Evolutionary conservation across 2,797 vertebrate species (phyloP).

Genomic region (Eulemur coronatus): DNA sequence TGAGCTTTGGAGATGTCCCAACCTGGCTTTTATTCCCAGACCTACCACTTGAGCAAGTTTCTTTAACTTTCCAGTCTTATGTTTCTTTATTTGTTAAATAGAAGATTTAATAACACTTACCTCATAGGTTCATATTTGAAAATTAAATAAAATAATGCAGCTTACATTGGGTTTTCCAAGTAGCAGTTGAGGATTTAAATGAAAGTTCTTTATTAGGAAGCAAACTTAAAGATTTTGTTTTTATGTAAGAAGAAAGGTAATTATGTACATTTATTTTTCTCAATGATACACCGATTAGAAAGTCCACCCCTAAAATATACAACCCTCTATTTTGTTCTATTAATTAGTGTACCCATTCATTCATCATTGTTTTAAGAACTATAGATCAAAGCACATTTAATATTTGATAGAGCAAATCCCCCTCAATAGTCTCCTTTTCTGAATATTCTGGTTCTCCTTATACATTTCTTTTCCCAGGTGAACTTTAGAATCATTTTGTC

Average conservation of each 20-base stretch:
- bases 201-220: neutral
- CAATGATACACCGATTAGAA: neutral
- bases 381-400: neutral
- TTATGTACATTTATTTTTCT: neutral
- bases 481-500: neutral
- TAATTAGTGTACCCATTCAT: neutral
- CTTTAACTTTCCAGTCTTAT: neutral
- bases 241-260: neutral
- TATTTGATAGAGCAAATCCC: neutral
- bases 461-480: neutral
- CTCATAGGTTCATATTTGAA: neutral
- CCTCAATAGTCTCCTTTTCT: neutral
- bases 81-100: neutral
- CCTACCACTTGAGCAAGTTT: neutral
- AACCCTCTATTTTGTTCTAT: neutral
- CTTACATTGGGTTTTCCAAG: neutral
- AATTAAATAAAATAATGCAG: neutral
- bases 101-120: neutral
- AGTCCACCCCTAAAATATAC: neutral
- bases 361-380: neutral
- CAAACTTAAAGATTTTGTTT: neutral
- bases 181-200: neutral
- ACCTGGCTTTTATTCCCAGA: neutral
- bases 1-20: rapidly evolving
- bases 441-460: neutral